These are phyloP conservation scores for Mayetiola destructor DNA, from an alignment of 2,888 invertebrate genomes.

Conservation along the genomic window DNA sequence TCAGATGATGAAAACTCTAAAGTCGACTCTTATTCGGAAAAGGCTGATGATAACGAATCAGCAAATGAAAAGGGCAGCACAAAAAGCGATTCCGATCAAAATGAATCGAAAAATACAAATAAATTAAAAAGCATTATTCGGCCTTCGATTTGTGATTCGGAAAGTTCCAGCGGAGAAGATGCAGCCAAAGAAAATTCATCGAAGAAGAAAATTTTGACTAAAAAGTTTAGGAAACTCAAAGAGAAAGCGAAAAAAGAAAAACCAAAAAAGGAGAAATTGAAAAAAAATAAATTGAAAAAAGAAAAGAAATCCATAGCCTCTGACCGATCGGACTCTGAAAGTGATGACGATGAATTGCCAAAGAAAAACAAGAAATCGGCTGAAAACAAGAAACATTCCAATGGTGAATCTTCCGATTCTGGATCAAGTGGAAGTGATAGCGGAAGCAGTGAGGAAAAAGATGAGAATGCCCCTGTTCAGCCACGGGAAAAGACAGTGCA, in stretches of 20 bases:
- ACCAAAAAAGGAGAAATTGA: not conserved
- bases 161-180: not conserved
- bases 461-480: not conserved
- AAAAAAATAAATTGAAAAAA: not conserved
- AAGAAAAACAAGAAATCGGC: not conserved
- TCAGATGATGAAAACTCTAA: not conserved
- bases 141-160: conserved; percentile 2
- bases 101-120: not conserved
- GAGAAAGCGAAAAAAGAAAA: not conserved
- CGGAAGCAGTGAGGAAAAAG: not conserved
- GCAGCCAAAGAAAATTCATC: not conserved
- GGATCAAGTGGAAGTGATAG: not conserved
- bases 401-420: not conserved
- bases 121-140: not conserved
- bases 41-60: not conserved
- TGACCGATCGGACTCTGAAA: not conserved
- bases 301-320: no score
- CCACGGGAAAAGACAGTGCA: not conserved
- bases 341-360: no score
- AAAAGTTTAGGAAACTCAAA: not conserved
- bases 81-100: not conserved
- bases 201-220: not conserved
- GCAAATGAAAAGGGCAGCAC: not conserved
- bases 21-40: not conserved
- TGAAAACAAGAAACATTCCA: not conserved